These are phyloP conservation scores for Hypotaenidia philippensis DNA, from an alignment of 2,797 vertebrate species.

Conservation along the genomic window DNA sequence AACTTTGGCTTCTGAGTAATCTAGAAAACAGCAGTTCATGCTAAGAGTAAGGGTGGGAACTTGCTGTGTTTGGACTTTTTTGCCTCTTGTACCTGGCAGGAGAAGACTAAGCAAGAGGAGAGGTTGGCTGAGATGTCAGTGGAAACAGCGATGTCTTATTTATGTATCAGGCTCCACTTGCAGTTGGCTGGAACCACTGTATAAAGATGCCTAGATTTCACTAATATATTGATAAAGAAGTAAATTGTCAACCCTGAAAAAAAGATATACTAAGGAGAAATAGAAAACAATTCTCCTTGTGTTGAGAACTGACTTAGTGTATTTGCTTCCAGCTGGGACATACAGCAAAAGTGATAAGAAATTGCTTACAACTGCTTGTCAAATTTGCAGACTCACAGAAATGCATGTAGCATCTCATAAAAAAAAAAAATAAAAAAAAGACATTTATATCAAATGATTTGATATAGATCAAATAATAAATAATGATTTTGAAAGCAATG, in stretches of 20 bases:
- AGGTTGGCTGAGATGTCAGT: not conserved
- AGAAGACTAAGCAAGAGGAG: not conserved
- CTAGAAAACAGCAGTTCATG: not conserved
- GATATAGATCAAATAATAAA: not conserved
- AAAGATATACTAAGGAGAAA: not conserved
- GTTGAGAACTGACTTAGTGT: not conserved
- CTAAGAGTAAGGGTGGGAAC: not conserved
- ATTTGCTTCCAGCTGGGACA: not conserved
- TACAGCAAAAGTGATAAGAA: not conserved
- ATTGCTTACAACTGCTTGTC: not conserved
- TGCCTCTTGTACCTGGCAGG: not conserved
- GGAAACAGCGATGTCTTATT: conserved; percentile 1
- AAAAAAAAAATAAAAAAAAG: not conserved
- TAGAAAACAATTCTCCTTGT: not conserved
- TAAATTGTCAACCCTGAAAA: not conserved
- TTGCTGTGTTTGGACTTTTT: not conserved
- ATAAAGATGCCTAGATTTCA: not conserved
- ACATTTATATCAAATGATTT: too few relatives aligned
- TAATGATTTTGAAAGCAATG: not conserved
- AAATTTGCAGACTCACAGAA: not conserved
- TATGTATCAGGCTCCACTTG: not conserved
- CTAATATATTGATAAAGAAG: not conserved
- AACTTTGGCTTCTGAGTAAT: not conserved
- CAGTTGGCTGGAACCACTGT: not conserved
- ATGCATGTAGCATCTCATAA: not conserved